Evolutionary conservation across 2,797 vertebrate species (phyloP).

Genomic region (Anas bahamensis): DNA sequence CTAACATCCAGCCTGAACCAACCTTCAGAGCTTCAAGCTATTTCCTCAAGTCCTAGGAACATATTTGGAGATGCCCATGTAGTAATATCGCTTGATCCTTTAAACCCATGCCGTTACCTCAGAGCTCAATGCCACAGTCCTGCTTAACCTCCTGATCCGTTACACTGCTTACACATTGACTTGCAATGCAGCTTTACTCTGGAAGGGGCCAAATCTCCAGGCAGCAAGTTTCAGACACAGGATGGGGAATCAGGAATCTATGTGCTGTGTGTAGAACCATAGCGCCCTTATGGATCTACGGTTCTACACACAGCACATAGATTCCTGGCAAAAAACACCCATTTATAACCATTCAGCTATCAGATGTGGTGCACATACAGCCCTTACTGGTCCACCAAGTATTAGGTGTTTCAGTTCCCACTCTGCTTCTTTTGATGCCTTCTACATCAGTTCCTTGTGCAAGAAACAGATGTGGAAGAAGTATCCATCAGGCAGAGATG

Average conservation of each 20-base stretch:
- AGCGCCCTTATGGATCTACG: not conserved
- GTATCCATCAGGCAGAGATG: not conserved
- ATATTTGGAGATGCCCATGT: not conserved
- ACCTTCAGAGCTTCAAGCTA: no score
- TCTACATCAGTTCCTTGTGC: not conserved
- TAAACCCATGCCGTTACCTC: not conserved
- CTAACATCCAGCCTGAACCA: no score
- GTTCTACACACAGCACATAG: not conserved
- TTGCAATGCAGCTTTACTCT: not conserved
- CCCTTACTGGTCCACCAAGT: not conserved
- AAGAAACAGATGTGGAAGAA: not conserved
- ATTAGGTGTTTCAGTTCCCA: not conserved
- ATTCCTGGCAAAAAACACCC: not conserved
- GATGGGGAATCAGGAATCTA: not conserved
- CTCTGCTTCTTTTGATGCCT: not conserved
- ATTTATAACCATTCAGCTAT: not conserved
- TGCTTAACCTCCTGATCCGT: not conserved
- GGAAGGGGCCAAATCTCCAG: not conserved
- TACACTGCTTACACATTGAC: not conserved
- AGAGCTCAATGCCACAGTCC: not conserved
- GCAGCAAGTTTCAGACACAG: not conserved
- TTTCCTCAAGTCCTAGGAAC: not conserved
- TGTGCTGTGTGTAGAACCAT: no score
- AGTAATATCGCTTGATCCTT: not conserved
- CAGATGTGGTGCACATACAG: not conserved